Evolutionary conservation across 2,797 vertebrate species (phyloP).

Genomic region (Chelidonichthys spinosus): DNA sequence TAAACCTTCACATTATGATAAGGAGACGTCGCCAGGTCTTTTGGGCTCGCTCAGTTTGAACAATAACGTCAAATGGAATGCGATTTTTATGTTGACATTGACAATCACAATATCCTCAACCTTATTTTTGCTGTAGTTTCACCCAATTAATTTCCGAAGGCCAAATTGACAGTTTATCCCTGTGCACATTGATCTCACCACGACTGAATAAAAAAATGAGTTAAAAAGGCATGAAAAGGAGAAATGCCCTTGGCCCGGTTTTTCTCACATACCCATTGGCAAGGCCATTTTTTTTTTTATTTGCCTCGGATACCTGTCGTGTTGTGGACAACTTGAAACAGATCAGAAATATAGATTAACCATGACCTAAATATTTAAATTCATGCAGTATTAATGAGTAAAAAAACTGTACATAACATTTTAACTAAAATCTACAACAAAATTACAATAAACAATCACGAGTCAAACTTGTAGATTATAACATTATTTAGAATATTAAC

Average conservation of each 20-base stretch:
- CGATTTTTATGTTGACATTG: slow-evolving; percentile 1
- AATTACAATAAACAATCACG: not conserved
- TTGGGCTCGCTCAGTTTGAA: slow-evolving; percentile 7
- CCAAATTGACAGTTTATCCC: slow-evolving; percentile 39
- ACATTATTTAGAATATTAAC: not conserved
- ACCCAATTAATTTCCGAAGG: slow-evolving; percentile 44
- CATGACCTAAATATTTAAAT: slow-evolving; percentile 1
- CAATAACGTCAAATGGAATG: slow-evolving; percentile 5
- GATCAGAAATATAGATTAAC: not conserved
- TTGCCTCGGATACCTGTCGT: slow-evolving; percentile 16
- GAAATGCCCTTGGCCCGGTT: slow-evolving; percentile 40
- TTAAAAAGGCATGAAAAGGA: slow-evolving; percentile 39
- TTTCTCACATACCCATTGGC: not conserved
- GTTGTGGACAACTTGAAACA: not conserved
- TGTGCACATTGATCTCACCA: slow-evolving; percentile 9
- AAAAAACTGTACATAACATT: not conserved
- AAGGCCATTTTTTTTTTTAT: slow-evolving; percentile 20
- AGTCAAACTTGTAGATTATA: too few relatives aligned
- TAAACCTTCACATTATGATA: slow-evolving; percentile 14
- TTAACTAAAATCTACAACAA: not conserved
- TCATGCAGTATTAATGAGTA: not conserved
- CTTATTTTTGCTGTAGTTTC: slow-evolving; percentile 5
- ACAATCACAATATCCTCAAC: not conserved
- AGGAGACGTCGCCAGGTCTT: not conserved
- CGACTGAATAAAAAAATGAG: slow-evolving; percentile 28